phyloP scores from a whole-genome alignment of 2,797 vertebrate species.

The Podargus strigoides region DNA sequence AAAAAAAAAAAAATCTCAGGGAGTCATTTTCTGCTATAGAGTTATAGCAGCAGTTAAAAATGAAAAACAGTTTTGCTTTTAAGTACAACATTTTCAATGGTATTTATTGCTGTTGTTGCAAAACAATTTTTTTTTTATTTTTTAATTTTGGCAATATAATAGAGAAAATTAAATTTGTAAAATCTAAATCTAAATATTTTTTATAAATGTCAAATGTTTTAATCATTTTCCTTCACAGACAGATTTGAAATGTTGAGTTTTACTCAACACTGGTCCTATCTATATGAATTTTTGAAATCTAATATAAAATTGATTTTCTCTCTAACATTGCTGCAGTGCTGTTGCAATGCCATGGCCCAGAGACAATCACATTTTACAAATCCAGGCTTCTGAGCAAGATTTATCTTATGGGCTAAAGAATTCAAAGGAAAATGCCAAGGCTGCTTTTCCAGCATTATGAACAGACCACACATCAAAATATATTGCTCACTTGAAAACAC shows the following conservation, averaged over 20 bases:
- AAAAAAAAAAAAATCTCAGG: background rate
- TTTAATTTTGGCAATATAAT: background rate
- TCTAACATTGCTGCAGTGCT: background rate
- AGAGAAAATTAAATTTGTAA: background rate
- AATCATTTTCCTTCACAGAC: background rate
- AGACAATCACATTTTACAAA: background rate
- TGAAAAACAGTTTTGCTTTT: background rate
- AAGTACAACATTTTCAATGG: background rate
- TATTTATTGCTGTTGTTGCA: background rate
- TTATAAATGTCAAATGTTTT: background rate
- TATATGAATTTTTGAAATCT: background rate
- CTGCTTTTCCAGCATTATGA: background rate
- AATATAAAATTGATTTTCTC: background rate
- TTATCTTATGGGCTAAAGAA: background rate
- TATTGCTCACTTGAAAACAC: background rate
- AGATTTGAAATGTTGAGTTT: background rate
- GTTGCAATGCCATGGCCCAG: background rate
- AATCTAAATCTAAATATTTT: background rate
- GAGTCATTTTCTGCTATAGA: background rate
- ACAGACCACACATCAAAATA: background rate
- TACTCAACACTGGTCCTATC: background rate
- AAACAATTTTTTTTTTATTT: background rate
- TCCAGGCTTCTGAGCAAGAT: background rate
- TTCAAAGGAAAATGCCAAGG: background rate
- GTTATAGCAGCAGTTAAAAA: background rate